Evolutionary conservation across 2,888 invertebrate species (phyloP), one percentile per base, ranked within the genome.

Genomic region (Seira ritae): DNA sequence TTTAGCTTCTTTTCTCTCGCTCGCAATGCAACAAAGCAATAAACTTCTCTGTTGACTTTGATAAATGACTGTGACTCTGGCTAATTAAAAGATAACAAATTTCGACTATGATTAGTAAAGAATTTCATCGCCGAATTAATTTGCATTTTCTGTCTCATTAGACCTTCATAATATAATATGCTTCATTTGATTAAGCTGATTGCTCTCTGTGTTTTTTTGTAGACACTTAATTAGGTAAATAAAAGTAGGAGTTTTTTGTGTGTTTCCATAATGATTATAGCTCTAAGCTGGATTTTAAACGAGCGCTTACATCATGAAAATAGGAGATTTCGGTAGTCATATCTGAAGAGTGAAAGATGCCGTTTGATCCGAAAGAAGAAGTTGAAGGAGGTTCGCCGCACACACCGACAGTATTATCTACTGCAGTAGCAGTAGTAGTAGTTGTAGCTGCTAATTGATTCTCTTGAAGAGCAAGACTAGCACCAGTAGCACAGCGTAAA

Each of bases 281-380:
- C n/a, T n/a, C n/a, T 20, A 70, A 19, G 6, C 66, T 8, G 22
- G 12, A 17, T 50, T 42, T 70, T n/a, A n/a, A n/a, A n/a, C n/a
- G n/a, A n/a, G 31, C 31, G 77, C 88, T 88, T 86, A 88, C 88
- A 84, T 88, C 88, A 67, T 88, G 88, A 67, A 88, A 88, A 71
- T 88, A 88, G n/a, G 88, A 88, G 65, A 88, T 88, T 86, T 88
- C 88, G 55, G 88, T 86, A 46, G 88, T 86, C 88, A 88, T 88
- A 73, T 86, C 82, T 19, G 78, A 65, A 31, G 82, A 77, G 42
- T 76, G 71, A 65, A 76, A 81, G 71, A 76, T 62, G 81, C 75
- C 70, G 84, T 67, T 80, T 73, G 79, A 74, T 67, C 79, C 55
- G 55, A 71, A 71, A 74, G 73, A 12, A n/a, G 73, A 12, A n/a